These are phyloP conservation scores for Rhinogobius similis DNA, from an alignment of 2,113 vertebrate genomes.

Conservation along the genomic window DNA sequence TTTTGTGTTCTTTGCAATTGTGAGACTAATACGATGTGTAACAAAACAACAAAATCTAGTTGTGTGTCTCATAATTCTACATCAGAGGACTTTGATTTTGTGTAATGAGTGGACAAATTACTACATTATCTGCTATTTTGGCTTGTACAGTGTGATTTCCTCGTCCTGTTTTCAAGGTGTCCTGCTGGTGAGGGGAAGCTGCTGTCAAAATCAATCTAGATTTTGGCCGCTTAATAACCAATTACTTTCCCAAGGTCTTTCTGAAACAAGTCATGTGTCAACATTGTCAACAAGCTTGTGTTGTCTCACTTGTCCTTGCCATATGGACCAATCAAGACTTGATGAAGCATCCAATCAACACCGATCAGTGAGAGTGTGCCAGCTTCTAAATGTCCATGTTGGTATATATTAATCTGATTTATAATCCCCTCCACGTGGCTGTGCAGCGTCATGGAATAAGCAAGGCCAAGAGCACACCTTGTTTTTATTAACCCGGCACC, in stretches of 20 bases:
- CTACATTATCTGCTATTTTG: constrained; percentile 3
- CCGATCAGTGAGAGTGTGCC: constrained; percentile 39
- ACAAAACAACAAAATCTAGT: too few relatives aligned
- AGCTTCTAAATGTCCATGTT: constrained; percentile 44
- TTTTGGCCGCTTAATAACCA: constrained; percentile 47
- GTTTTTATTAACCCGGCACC: constrained; percentile 56
- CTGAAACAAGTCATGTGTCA: constrained; percentile 63
- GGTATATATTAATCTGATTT: constrained; percentile 56
- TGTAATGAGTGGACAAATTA: neutral
- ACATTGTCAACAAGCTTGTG: constrained; percentile 31
- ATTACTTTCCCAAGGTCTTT: constrained; percentile 62
- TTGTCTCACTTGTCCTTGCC: constrained; percentile 51
- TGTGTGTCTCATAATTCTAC: neutral
- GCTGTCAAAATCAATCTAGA: constrained; percentile 48
- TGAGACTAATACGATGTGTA: too few relatives aligned
- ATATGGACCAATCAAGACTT: constrained; percentile 59
- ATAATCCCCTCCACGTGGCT: constrained; percentile 36
- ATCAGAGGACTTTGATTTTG: neutral
- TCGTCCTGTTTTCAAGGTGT: constrained; percentile 22
- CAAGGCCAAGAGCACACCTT: constrained; percentile 53
- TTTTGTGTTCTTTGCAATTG: neutral
- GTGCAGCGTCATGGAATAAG: constrained; percentile 48
- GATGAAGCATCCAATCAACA: constrained; percentile 57
- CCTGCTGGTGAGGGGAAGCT: constrained; percentile 22
- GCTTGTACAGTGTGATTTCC: constrained; percentile 1